phyloP scores from a whole-genome alignment of 2,797 vertebrate species.

The Sylvilagus floridanus region DNA sequence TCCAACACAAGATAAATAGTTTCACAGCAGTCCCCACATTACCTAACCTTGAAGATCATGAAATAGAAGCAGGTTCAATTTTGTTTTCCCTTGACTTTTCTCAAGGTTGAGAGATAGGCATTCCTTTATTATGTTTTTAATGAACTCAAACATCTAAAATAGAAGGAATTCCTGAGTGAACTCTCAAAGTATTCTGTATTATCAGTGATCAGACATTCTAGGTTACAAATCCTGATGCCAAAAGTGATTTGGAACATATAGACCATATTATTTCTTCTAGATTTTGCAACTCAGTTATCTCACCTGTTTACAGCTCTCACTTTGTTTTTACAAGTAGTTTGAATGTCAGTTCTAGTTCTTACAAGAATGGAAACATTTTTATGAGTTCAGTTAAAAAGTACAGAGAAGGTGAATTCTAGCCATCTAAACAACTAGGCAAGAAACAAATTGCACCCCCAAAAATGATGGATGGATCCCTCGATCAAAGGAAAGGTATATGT shows the following conservation, averaged over 20 bases:
- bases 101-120: background rate
- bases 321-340: constrained; percentile 18
- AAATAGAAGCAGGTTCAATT: background rate
- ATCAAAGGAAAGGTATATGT: constrained; percentile 37
- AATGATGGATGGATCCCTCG: background rate
- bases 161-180: background rate
- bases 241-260: background rate
- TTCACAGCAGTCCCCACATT: background rate
- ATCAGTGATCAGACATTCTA: background rate
- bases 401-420: background rate
- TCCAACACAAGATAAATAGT: background rate
- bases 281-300: background rate
- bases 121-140: background rate
- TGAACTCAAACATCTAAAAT: constrained; percentile 6
- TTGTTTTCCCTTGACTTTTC: constrained; percentile 36
- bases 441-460: background rate
- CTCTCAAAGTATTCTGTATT: constrained; percentile 1
- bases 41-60: background rate
- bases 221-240: background rate
- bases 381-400: background rate
- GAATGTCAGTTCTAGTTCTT: background rate
- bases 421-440: background rate
- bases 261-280: background rate
- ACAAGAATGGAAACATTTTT: constrained; percentile 4
- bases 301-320: background rate